Base-by-base conservation (phyloP, 2,888 invertebrate species). In the Sphaeridia pumilis region DNA sequence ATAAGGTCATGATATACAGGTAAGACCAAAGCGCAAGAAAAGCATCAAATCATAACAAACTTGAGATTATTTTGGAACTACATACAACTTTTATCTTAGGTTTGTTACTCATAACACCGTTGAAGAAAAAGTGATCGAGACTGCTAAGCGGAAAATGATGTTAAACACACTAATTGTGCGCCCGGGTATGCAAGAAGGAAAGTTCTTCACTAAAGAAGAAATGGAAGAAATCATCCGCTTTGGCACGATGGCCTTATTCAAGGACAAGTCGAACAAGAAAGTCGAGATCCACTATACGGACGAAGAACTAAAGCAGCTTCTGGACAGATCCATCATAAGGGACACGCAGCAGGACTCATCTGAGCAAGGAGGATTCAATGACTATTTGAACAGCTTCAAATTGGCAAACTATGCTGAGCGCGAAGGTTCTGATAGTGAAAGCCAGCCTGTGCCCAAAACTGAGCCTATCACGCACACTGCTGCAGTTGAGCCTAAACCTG, bases 71-170 rank as follows among this genome's bases (percentile, higher is more conserved):
- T 3, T 17, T 17, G 10, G n/a, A 3, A 42, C 12, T 21, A 22
- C 4, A 22, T 42, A 20, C 10, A 17, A 24, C 4, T 7, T 42
- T 42, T 4, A 24, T 21, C 14, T 2, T 14, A 44, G 44, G 14
- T 79, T 78, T 66, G 78, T 78, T 14, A 79, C 78, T 0, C 69
- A 78, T 48, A 73, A 73, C 56, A 76, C 77, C 1, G 78, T 79
- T 10, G 78, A 78, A 66, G 78, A 78, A 67, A 69, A 77, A 35
- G 76, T 78, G 52, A 77, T 77, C 1, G 74, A 77, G 66, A 69
- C 75, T 28, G 78, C 78, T 36, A 79, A 78, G 68, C 74, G 76
- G 67, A 78, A 78, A 68, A 78, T 78, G 78, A 74, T 79, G 73
- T 67, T 78, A 65, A 79, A 77, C 41, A 78, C 79, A 67, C 68